Evolutionary conservation across 2,888 invertebrate genomes (phyloP), one percentile per base, ranked within the genome.

Genomic region (Rotaria magnacalcarata): DNA sequence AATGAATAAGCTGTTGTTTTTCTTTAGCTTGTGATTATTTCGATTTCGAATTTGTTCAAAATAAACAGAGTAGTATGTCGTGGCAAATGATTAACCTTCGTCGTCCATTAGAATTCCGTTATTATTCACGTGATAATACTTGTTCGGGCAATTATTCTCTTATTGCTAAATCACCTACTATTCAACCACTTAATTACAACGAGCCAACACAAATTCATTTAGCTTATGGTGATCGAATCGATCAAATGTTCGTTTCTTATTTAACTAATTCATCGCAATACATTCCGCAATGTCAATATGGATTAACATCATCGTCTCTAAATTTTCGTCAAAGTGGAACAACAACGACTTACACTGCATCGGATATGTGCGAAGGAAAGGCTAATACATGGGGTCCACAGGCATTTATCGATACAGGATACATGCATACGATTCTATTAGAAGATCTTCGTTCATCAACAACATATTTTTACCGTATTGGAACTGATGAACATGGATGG

Each of bases 141-240:
- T 80, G 80, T 80, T 47, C 80, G 11, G 80, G 80, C 43, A 80
- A 80, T 80, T 80, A 80, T n/a, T 47, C 80, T 47, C n/a, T 47
- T 80, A 80, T 47, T 47, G 80, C 43, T 47, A 24, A 24, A 80
- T 47, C 47, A 47, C 80, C 80, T 47, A 4, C 47, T 8, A 4
- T 80, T 80, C 80, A 43, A 47, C 80, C 80, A 47, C 10, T 80
- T 11, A 80, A 80, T 47, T 24, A 43, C 14, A 80, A 80, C 47
- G 80, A 80, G 16, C 47, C 80, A 80, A 80, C 80, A 5, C 47
- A 47, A 4, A 10, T 80, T 47, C 80, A 80, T 47, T 14, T 80
- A 10, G 43, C 80, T 6, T 80, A 80, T n/a, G 47, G 47, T 43
- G 43, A 43, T 47, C 7, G 47, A n/a, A 3, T 47, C 19, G 80